phyloP scores from a whole-genome alignment of 2,113 vertebrate species.

The Capreolus pygargus region DNA sequence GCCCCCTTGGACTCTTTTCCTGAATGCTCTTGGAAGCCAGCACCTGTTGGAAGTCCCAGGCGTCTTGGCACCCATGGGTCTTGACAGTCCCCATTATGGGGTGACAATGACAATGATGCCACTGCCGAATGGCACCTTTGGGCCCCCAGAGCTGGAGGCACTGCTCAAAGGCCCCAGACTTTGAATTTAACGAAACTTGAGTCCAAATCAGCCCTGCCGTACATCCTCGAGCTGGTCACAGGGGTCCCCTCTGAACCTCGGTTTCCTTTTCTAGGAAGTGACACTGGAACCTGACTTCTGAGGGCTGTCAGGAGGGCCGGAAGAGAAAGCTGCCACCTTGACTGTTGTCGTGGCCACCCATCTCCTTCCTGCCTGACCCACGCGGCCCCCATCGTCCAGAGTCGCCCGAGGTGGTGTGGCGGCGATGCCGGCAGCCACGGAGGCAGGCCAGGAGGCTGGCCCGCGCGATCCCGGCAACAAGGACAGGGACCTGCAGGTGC shows the following conservation, averaged over 20 bases:
- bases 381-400: neutral
- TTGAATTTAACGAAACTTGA: neutral
- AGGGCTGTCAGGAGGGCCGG: neutral
- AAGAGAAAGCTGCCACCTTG: neutral
- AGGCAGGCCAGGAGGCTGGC: neutral
- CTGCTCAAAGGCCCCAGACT: neutral
- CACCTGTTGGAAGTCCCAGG: neutral
- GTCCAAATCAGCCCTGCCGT: neutral
- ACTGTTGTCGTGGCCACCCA: rapidly evolving
- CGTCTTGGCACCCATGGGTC: neutral
- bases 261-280: neutral
- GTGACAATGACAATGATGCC: rapidly evolving
- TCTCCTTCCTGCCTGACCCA: neutral
- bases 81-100: neutral
- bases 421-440: neutral
- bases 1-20: no score
- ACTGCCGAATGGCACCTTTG: neutral
- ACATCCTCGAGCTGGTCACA: neutral
- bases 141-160: neutral
- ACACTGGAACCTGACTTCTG: rapidly evolving
- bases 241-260: neutral
- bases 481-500: neutral
- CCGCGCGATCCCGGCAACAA: rapidly evolving
- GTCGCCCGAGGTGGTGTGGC: rapidly evolving
- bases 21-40: neutral